These are phyloP conservation scores for Aporrectodea caliginosa DNA, from an alignment of 1,140 invertebrate species.

Conservation along the genomic window DNA sequence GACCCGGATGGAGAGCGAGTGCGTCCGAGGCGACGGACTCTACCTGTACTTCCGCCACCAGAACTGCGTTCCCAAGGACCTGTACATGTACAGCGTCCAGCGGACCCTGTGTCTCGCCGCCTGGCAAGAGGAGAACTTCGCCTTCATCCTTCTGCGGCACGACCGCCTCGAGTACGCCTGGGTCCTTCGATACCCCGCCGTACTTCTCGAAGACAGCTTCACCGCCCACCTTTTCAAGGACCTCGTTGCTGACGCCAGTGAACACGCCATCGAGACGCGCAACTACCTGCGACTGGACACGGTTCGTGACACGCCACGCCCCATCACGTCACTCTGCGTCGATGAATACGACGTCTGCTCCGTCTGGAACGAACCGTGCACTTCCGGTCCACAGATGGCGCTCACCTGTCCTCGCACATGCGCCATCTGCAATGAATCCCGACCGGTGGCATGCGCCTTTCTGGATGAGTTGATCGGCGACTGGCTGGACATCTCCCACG, in stretches of 20 bases:
- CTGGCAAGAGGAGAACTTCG: constrained; percentile 19
- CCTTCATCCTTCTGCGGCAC: constrained; percentile 25
- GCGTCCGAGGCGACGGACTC: constrained; percentile 23
- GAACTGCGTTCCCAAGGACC: constrained; percentile 24
- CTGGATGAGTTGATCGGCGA: constrained; percentile 11
- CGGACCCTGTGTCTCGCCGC: constrained; percentile 19
- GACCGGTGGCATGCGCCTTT: constrained; percentile 24
- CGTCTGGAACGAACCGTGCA: constrained; percentile 14
- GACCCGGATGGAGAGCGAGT: constrained; percentile 29
- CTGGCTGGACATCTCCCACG: constrained; percentile 21
- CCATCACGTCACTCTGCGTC: constrained; percentile 29
- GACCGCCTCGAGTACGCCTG: constrained; percentile 19
- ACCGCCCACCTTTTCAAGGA: constrained; percentile 24
- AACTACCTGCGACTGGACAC: constrained; percentile 27
- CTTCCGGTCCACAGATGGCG: constrained; percentile 14
- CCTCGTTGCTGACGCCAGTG: constrained; percentile 16
- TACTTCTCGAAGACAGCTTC: constrained; percentile 18
- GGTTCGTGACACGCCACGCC: constrained; percentile 27
- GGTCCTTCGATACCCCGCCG: constrained; percentile 18
- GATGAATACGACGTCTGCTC: constrained; percentile 30
- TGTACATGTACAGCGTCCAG: constrained; percentile 20
- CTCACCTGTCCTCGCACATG: constrained; percentile 31
- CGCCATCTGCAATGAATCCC: constrained; percentile 25
- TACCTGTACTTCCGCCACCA: constrained; percentile 27
- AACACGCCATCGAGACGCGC: neutral